These are phyloP conservation scores for Deroplatys truncata DNA, from an alignment of 2,888 invertebrate genomes.

Conservation along the genomic window DNA sequence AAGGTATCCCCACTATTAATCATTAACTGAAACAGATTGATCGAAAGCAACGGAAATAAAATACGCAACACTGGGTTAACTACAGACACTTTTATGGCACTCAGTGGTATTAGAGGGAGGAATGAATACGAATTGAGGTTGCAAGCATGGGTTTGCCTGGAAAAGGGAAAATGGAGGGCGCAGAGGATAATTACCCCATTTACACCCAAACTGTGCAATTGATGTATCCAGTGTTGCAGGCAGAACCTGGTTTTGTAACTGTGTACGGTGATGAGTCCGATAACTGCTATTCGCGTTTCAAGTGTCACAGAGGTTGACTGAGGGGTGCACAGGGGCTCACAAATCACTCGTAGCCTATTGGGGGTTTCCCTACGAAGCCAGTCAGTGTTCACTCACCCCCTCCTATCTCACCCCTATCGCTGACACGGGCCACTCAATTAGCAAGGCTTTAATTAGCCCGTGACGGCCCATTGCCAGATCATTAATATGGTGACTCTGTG, in stretches of 20 bases:
- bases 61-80: neutral
- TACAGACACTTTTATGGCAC: neutral
- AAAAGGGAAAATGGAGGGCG: neutral
- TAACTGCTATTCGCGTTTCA: constrained; percentile 11
- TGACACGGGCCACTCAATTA: constrained; percentile 32
- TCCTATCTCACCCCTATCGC: constrained; percentile 18
- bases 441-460: constrained; percentile 31
- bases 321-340: constrained; percentile 26
- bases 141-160: neutral
- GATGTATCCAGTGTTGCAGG: neutral
- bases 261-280: neutral
- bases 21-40: neutral
- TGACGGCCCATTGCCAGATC: constrained; percentile 32
- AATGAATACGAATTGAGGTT: too few relatives aligned
- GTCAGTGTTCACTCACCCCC: neutral
- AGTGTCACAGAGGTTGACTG: constrained; percentile 16
- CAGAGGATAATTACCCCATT: constrained; percentile 15
- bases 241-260: neutral
- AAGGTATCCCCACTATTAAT: neutral
- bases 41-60: neutral
- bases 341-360: constrained; percentile 27
- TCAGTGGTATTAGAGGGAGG: neutral
- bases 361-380: constrained; percentile 16
- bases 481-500: constrained; percentile 27
- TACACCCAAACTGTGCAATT: constrained; percentile 15